phyloP scores from a whole-genome alignment of 92 coral and sea anemone genomes.

The Porites lobata region DNA sequence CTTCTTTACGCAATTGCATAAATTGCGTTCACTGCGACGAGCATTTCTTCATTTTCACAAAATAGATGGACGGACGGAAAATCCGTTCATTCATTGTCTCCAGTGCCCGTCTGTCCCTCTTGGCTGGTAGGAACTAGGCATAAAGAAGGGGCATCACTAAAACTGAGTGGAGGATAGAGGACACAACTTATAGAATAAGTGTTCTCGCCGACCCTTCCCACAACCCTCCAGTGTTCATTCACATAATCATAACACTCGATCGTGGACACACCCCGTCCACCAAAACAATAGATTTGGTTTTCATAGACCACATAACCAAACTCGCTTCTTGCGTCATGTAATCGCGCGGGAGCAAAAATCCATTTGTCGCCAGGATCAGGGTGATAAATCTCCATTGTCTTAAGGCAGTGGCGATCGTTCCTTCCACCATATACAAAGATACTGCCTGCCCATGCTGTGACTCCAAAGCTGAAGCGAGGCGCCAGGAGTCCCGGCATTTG shows the following conservation, averaged over 20 bases:
- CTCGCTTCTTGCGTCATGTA: conserved; percentile 83
- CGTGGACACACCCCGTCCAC: conserved; percentile 87
- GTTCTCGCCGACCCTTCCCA: conserved; percentile 70
- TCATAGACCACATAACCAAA: conserved; percentile 76
- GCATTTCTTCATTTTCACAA: too few relatives aligned
- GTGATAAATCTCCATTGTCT: conserved; percentile 74
- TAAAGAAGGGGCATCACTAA: too few relatives aligned
- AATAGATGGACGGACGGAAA: too few relatives aligned
- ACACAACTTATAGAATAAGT: conserved; percentile 11
- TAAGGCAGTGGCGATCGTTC: conserved; percentile 64
- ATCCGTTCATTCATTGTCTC: too few relatives aligned
- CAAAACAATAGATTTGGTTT: conserved; percentile 82
- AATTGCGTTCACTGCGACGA: too few relatives aligned
- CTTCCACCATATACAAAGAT: conserved; percentile 89
- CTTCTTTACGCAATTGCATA: too few relatives aligned
- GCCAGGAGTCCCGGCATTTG: conserved; percentile 56
- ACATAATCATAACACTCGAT: conserved; percentile 76
- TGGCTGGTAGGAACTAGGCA: too few relatives aligned
- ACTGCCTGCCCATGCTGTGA: conserved; percentile 41
- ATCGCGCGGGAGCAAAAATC: conserved; percentile 45
- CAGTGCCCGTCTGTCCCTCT: too few relatives aligned
- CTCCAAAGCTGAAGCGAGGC: conserved; percentile 73
- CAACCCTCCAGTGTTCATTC: conserved; percentile 69
- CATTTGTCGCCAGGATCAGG: conserved; percentile 60
- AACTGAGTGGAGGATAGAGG: conserved; percentile 14